A percentile compares a stretch with the other conserved stretches of the same genome.
These are phyloP conservation scores for Aulostomus chinensis DNA, from an alignment of 2,797 vertebrate genomes.

Conservation along the genomic window DNA sequence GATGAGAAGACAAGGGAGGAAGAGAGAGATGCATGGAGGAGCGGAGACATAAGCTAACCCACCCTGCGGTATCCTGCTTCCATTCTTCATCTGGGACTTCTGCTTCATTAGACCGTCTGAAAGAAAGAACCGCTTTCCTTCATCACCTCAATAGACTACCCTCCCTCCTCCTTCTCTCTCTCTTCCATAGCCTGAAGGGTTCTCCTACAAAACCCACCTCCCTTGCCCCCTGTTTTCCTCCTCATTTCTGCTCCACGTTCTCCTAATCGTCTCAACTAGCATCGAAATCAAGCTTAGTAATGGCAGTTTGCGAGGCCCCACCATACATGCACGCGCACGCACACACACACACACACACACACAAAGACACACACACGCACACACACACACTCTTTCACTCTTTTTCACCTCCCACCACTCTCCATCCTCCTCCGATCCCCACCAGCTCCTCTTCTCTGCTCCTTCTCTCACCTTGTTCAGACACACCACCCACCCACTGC, in stretches of 20 bases:
- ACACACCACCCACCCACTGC: slow-evolving; percentile 83
- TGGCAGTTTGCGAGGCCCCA: slow-evolving; percentile 72
- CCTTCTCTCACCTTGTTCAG: slow-evolving; percentile 81
- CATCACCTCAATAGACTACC: slow-evolving; percentile 78
- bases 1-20: slow-evolving; percentile 35
- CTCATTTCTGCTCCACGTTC: slow-evolving; percentile 53
- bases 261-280: slow-evolving; percentile 81
- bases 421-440: slow-evolving; percentile 60
- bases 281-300: slow-evolving; percentile 84
- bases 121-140: slow-evolving; percentile 72
- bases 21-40: slow-evolving; percentile 46
- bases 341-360: too few relatives aligned
- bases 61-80: slow-evolving; percentile 69
- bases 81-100: slow-evolving; percentile 77
- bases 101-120: slow-evolving; percentile 83
- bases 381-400: too few relatives aligned
- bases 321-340: too few relatives aligned
- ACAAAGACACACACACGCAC: too few relatives aligned
- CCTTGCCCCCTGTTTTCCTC: slow-evolving; percentile 47
- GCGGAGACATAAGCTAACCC: slow-evolving; percentile 56
- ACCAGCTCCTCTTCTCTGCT: slow-evolving; percentile 68
- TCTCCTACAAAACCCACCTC: slow-evolving; percentile 51
- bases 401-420: slow-evolving; percentile 7
- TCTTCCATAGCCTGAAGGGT: slow-evolving; percentile 65
- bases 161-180: slow-evolving; percentile 64